phyloP scores from a whole-genome alignment of 2,797 vertebrate species.

The Pangasius macronema region DNA sequence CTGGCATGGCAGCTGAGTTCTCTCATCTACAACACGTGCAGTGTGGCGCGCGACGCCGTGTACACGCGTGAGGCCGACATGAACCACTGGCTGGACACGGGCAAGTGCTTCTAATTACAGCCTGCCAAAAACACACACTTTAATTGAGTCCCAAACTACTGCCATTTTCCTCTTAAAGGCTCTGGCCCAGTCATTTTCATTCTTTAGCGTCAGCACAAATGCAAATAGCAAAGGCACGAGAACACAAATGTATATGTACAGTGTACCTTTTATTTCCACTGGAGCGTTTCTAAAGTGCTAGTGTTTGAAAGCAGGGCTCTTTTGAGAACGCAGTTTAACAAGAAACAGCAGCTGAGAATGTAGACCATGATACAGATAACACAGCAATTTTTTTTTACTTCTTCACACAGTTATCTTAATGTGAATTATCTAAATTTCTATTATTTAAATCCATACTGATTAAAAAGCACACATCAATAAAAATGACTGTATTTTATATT shows the following conservation, averaged over 20 bases:
- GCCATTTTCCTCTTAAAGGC: conserved; percentile 37
- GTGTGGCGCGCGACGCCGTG: conserved; percentile 86
- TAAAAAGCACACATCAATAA: neutral
- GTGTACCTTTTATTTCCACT: neutral
- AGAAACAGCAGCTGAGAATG: neutral
- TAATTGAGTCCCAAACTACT: conserved; percentile 26
- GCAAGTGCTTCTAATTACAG: conserved; percentile 66
- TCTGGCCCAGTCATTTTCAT: conserved; percentile 20
- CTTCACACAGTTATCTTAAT: neutral
- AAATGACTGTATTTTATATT: neutral
- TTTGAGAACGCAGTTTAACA: neutral
- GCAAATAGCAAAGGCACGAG: conserved; percentile 24
- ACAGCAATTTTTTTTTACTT: neutral
- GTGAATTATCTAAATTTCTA: neutral
- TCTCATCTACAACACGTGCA: conserved; percentile 90
- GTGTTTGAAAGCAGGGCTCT: neutral
- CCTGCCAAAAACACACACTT: conserved; percentile 25
- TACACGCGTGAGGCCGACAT: conserved; percentile 90
- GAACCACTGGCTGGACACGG: conserved; percentile 90
- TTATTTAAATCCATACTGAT: neutral
- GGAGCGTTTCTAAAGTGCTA: neutral
- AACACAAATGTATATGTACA: conserved; percentile 1
- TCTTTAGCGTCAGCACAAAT: conserved; percentile 25
- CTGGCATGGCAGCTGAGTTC: conserved; percentile 86
- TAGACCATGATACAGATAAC: neutral